Evolutionary conservation across 2,113 vertebrate genomes (phyloP), one percentile per base, ranked within the genome.

Genomic region (Laticauda colubrina): DNA sequence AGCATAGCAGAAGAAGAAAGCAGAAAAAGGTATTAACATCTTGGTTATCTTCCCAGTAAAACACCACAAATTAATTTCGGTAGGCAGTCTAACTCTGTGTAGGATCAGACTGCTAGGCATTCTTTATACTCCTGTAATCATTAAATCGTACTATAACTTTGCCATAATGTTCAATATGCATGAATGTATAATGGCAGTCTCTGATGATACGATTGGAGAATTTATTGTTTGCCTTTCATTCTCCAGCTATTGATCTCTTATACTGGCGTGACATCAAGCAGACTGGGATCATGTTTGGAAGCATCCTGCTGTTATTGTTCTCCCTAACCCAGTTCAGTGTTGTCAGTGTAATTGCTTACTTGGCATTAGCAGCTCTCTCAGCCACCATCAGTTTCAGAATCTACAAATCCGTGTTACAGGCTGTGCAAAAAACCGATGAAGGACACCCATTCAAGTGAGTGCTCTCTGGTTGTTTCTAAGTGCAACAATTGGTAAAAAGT

Each of bases 351-450:
- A 98, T 98, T 43, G 99, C 99, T 56, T 99, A 99, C 97, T 97
- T 99, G 95, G 99, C 99, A 91, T 98, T 99, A 1, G 99, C 99
- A 0, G 98, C 98, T 9, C 99, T 99, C 97, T 99, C 99, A 0
- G 99, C 99, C 97, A 99, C 98, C 98, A 99, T 99, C 98, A 99
- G 99, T 97, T 99, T 99, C 98, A 98, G 99, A 97, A 98, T 99
- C 98, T 99, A 99, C 98, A 99, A 99, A 97, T 99, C 99, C 0
- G 99, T 99, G 92, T 97, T 99, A 95, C 99, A 99, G 97, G 99
- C 99, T 0, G 99, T 99, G 97, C 99, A 99, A 98, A 99, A 99
- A 97, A 99, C 99, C 11, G 99, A 99, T 14, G 99, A 99, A 93
- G 99, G 99, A 24, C 99, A 99, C 95, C 99, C 99, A 26, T 99